Conservation (phyloP, 2,888 invertebrate genomes). For the Bombylius major region DNA sequence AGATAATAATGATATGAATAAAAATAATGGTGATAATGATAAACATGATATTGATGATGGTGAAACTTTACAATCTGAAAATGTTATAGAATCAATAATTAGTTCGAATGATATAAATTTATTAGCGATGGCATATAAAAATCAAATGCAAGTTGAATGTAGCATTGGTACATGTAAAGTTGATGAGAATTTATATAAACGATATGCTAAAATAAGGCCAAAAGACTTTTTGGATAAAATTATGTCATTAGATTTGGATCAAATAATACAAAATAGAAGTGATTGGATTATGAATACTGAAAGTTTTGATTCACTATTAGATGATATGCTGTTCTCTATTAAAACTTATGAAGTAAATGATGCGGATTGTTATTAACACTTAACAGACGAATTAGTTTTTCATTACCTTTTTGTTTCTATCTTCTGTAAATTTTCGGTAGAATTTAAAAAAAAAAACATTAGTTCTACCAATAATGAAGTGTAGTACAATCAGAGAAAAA, state of each 20-base stretch:
- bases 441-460: too few species aligned
- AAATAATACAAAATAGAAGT: constrained; percentile 45
- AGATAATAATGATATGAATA: constrained; percentile 15
- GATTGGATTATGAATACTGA: constrained; percentile 57
- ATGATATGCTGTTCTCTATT: constrained; percentile 57
- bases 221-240: constrained; percentile 48
- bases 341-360: constrained; percentile 44
- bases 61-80: constrained; percentile 24
- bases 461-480: too few species aligned
- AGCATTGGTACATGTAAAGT: constrained; percentile 14
- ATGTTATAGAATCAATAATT: constrained; percentile 52
- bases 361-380: constrained; percentile 56
- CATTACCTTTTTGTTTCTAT: too few species aligned
- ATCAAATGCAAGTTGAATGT: constrained; percentile 33
- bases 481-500: too few species aligned
- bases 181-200: constrained; percentile 30
- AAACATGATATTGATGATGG: constrained; percentile 1
- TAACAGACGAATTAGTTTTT: too few species aligned
- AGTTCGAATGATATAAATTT: constrained; percentile 49
- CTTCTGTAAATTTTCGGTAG: too few species aligned
- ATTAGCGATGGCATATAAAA: constrained; percentile 46
- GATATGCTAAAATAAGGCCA: constrained; percentile 37
- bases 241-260: constrained; percentile 46
- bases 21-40: constrained; percentile 3
- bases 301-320: constrained; percentile 54